phyloP scores from a whole-genome alignment of 2,113 vertebrate genomes.

The Xyliphius kryptos region DNA sequence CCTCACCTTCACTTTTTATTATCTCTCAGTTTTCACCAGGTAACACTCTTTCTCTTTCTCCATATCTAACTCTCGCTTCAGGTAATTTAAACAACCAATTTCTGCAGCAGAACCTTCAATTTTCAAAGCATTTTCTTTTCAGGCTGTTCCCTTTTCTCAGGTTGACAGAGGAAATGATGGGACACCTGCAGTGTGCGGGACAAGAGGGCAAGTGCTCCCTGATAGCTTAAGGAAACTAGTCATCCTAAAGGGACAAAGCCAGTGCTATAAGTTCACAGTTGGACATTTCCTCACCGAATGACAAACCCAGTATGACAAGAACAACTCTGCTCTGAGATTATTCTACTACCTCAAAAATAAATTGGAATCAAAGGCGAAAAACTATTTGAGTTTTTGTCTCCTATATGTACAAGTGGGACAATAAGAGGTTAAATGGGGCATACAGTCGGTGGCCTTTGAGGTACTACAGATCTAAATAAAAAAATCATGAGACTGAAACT shows the following conservation, averaged over 20 bases:
- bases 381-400: constrained; percentile 44
- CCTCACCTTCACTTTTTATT: neutral
- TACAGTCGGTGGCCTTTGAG: constrained; percentile 5
- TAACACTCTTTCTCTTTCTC: neutral
- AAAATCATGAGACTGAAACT: neutral
- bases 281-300: neutral
- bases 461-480: constrained; percentile 14
- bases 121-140: constrained; percentile 10
- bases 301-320: constrained; percentile 33
- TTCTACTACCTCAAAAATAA: neutral
- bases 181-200: neutral
- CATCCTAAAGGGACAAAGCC: constrained; percentile 48
- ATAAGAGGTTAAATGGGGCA: neutral
- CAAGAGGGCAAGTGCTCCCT: constrained; percentile 39
- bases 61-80: neutral
- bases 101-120: constrained; percentile 9
- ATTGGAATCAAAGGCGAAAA: constrained; percentile 6
- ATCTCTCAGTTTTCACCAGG: constrained; percentile 3
- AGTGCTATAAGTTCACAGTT: constrained; percentile 35
- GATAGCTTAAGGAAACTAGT: constrained; percentile 49
- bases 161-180: neutral
- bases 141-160: neutral
- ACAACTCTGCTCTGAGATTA: constrained; percentile 19
- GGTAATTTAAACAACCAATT: constrained; percentile 6
- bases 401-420: neutral